These are phyloP conservation scores for Pygocentrus nattereri DNA, from an alignment of 2,797 vertebrate species.

Conservation along the genomic window DNA sequence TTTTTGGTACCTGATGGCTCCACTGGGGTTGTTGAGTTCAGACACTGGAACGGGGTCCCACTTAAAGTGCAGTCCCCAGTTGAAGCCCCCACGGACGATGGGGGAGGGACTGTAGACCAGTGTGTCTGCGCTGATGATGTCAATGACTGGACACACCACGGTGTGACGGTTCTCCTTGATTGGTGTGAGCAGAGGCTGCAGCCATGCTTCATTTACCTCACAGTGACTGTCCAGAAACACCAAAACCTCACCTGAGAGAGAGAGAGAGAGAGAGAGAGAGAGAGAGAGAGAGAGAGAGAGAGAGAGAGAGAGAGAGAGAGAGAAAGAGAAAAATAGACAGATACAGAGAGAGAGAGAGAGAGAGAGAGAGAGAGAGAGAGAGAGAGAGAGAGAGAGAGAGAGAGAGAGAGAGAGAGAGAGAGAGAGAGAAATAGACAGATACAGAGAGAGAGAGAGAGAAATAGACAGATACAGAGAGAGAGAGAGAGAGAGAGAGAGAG, in stretches of 20 bases:
- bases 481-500: not conserved
- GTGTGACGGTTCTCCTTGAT: slow-evolving; percentile 80
- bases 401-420: too few relatives aligned
- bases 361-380: too few relatives aligned
- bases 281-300: too few relatives aligned
- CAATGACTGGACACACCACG: slow-evolving; percentile 95
- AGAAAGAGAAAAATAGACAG: too few relatives aligned
- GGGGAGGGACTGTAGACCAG: slow-evolving; percentile 93
- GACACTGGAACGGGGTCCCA: slow-evolving; percentile 93
- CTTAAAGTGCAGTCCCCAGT: slow-evolving; percentile 98
- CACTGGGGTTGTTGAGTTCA: slow-evolving; percentile 82
- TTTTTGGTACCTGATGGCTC: slow-evolving; percentile 70
- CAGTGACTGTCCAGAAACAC: slow-evolving; percentile 98
- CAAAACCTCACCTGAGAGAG: slow-evolving; percentile 86
- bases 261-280: too few relatives aligned
- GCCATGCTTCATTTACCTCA: slow-evolving; percentile 92
- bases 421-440: too few relatives aligned
- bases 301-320: too few relatives aligned
- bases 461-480: slow-evolving; percentile 22
- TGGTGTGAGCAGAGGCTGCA: slow-evolving; percentile 87
- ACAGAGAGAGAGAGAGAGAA: slow-evolving; percentile 19
- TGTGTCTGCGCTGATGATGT: slow-evolving; percentile 96
- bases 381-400: too few relatives aligned
- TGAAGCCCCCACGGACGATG: slow-evolving; percentile 93
- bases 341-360: too few relatives aligned